Evolutionary conservation across 1,140 invertebrate species (phyloP), one percentile per base, ranked within the genome.

Genomic region (Lepidostoma basale): DNA sequence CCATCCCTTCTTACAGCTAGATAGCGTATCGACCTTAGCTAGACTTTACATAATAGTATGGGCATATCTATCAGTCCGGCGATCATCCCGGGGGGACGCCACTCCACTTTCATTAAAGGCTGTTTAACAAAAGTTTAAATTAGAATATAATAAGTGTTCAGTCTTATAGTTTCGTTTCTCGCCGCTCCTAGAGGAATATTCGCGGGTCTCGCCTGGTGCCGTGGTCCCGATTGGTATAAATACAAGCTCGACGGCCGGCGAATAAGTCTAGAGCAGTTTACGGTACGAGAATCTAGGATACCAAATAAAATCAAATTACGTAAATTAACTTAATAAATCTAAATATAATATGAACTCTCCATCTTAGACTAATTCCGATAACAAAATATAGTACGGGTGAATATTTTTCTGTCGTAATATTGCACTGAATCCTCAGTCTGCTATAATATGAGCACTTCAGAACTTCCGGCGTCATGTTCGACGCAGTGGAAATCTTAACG

Each of bases 401-500:
- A 59, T 49, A 47, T 68, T 62, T 63, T 64, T 68, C 64, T 68
- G 40, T 66, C 58, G 52, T 69, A 72, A 64, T 72, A 72, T 72
- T 72, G 70, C 70, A 72, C 70, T 72, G 70, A 69, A 69, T 66
- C 58, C 67, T 71, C 69, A 71, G 69, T 71, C 69, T 49, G 69
- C 69, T 71, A 26, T n/a, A n/a, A n/a, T 47, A 54, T 58, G 63
- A 62, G 69, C 63, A 67, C 64, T 59, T 47, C 30, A 59, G 59
- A 54, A 52, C 44, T 33, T 42, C 49, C 45, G 26, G 22, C 47
- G 20, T 52, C 25, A 23, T n/a, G n/a, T n/a, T 20, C 25, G 10
- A 58, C 28, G 28, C n/a, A 62, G 23, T 47, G n/a, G n/a, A n/a
- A n/a, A n/a, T n/a, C 25, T 30, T 65, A 26, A 28, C 36, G 26